These are phyloP conservation scores for Brachyistius frenatus DNA, from an alignment of 2,113 vertebrate species.

Conservation along the genomic window DNA sequence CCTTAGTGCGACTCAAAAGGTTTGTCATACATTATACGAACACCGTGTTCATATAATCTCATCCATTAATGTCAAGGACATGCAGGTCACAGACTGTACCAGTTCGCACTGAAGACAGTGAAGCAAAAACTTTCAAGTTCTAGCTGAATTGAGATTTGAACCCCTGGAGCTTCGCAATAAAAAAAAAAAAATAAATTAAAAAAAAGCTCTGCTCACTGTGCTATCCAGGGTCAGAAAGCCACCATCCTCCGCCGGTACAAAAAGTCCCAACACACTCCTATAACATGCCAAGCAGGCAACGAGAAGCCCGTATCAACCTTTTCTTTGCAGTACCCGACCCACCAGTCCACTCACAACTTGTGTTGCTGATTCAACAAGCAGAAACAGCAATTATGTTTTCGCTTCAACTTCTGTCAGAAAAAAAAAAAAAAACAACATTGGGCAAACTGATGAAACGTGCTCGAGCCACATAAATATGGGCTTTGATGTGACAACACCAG, in stretches of 20 bases:
- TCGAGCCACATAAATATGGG: neutral
- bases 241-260: too few relatives aligned
- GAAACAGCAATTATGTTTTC: neutral
- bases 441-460: neutral
- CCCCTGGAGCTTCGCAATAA: constrained; percentile 64
- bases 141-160: neutral
- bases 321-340: too few relatives aligned
- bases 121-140: neutral
- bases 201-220: constrained; percentile 88
- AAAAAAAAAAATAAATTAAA: constrained; percentile 85
- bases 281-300: neutral
- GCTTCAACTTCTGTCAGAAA: neutral
- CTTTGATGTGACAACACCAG: neutral
- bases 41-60: too few relatives aligned
- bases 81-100: neutral
- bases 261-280: too few relatives aligned
- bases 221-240: constrained; percentile 61
- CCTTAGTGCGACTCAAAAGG: neutral
- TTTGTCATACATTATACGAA: too few relatives aligned
- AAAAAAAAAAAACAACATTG: neutral
- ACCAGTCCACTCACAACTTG: neutral
- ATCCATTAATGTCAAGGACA: neutral
- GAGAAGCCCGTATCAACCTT: neutral
- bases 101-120: neutral
- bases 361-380: constrained; percentile 1